Evolutionary conservation across 2,797 vertebrate species (phyloP), one percentile per base, ranked within the genome.

Genomic region (Propithecus perrieri): DNA sequence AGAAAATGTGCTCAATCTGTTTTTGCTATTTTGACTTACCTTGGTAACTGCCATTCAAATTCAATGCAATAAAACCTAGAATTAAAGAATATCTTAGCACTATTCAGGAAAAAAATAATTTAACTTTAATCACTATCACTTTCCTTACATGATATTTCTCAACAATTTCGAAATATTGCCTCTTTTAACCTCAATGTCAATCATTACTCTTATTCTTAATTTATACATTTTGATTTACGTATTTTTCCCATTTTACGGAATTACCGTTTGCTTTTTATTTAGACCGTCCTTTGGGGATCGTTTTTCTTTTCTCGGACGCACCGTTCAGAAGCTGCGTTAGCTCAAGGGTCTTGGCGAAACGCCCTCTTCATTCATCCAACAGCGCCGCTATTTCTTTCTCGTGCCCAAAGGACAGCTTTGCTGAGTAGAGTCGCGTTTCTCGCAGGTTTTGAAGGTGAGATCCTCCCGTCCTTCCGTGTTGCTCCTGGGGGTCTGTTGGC

Each of bases 11-110:
- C 41, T 8, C 35, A 26, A 8, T 55, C 18, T 41, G 33, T 30
- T 87, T 80, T 26, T 72, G 17, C 71, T 67, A n/a, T 59, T 78
- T 90, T n/a, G n/a, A 79, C 65, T 48, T 67, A 80, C 24, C 35
- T 75, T 55, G 43, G 35, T 65, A 61, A 75, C 65, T 89, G 11
- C 46, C 35, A 72, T 50, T 33, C 80, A 85, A 69, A 85, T 48
- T 41, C 30, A 55, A 55, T 61, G 53, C 17, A 53, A 53, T 53
- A 53, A 18, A 53, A 53, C 50, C 50, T 53, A 53, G 50, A 53
- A 53, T 18, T 53, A 53, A 53, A 53, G 17, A 53, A 53, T 18
- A 53, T 53, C 50, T 53, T 53, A 53, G 50, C 50, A 53, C 50
- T 2, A 17, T 55, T 55, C 53, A 55, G 48, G 14, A 72, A 57